phyloP scores from a whole-genome alignment of 2,113 vertebrate species.

The Pomatorhinus ruficollis region DNA sequence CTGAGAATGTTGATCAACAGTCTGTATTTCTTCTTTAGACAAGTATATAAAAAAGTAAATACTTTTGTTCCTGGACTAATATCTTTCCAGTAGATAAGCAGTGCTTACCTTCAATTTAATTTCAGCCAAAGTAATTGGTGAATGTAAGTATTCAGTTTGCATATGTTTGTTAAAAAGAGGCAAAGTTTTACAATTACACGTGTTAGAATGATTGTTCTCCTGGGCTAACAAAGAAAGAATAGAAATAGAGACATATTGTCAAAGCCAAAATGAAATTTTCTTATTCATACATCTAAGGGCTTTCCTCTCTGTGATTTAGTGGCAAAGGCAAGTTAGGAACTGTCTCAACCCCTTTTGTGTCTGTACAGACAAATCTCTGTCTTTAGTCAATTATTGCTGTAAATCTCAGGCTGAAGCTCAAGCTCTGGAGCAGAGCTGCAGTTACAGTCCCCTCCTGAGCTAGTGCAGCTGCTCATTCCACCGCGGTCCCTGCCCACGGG shows the following conservation, averaged over 20 bases:
- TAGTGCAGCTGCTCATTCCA: neutral
- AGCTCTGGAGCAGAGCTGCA: neutral
- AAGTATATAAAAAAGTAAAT: neutral
- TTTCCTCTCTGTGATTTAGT: neutral
- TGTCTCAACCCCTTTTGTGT: neutral
- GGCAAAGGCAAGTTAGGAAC: neutral
- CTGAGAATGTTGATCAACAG: neutral
- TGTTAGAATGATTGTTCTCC: neutral
- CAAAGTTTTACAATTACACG: neutral
- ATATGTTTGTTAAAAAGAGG: neutral
- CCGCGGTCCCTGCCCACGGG: rapidly evolving
- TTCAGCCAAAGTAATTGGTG: neutral
- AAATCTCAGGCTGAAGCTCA: neutral
- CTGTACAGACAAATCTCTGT: neutral
- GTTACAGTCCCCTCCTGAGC: neutral
- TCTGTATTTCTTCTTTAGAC: neutral
- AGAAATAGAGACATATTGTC: neutral
- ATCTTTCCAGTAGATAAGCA: neutral
- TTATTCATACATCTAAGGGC: neutral
- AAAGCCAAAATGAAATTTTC: neutral
- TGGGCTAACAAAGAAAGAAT: neutral
- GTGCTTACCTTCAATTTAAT: neutral
- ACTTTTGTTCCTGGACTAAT: neutral
- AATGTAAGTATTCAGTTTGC: neutral
- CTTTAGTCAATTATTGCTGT: neutral